These are phyloP conservation scores for Chrosomus eos DNA, from an alignment of 2,797 vertebrate species.

Conservation along the genomic window DNA sequence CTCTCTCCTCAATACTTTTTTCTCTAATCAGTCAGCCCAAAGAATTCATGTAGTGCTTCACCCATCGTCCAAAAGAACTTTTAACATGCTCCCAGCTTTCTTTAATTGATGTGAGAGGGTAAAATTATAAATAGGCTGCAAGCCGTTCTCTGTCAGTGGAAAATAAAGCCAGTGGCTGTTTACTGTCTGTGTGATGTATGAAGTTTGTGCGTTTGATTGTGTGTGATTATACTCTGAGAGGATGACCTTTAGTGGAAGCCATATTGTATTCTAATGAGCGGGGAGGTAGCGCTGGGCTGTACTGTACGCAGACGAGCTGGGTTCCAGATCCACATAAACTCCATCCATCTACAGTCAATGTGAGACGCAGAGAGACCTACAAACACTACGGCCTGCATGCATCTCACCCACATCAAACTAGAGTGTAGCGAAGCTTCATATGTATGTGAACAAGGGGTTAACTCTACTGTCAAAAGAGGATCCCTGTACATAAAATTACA, in stretches of 20 bases:
- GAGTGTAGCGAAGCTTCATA: neutral
- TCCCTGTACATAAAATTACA: neutral
- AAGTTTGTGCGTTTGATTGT: slow-evolving; percentile 99
- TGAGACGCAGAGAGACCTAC: slow-evolving; percentile 17
- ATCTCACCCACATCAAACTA: slow-evolving; percentile 36
- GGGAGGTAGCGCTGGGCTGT: slow-evolving; percentile 55
- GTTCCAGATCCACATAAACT: slow-evolving; percentile 43
- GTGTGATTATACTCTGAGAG: slow-evolving; percentile 99
- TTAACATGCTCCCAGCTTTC: slow-evolving; percentile 55
- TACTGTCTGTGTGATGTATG: slow-evolving; percentile 98
- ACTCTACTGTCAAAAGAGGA: neutral
- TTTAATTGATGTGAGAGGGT: slow-evolving; percentile 75
- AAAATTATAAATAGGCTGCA: slow-evolving; percentile 84
- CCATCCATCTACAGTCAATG: slow-evolving; percentile 56
- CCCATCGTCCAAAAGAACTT: slow-evolving; percentile 40
- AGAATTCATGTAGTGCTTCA: slow-evolving; percentile 12
- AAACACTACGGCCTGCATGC: slow-evolving; percentile 18
- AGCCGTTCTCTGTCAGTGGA: slow-evolving; percentile 88
- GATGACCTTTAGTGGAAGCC: slow-evolving; percentile 99
- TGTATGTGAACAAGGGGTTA: neutral
- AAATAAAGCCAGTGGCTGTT: slow-evolving; percentile 96
- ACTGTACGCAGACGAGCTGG: slow-evolving; percentile 40
- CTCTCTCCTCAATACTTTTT: no score
- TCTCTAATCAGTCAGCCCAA: slow-evolving; percentile 14
- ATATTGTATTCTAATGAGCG: slow-evolving; percentile 99